phyloP scores from a whole-genome alignment of 2,888 invertebrate species.

The Kryphioiulus occultus region DNA sequence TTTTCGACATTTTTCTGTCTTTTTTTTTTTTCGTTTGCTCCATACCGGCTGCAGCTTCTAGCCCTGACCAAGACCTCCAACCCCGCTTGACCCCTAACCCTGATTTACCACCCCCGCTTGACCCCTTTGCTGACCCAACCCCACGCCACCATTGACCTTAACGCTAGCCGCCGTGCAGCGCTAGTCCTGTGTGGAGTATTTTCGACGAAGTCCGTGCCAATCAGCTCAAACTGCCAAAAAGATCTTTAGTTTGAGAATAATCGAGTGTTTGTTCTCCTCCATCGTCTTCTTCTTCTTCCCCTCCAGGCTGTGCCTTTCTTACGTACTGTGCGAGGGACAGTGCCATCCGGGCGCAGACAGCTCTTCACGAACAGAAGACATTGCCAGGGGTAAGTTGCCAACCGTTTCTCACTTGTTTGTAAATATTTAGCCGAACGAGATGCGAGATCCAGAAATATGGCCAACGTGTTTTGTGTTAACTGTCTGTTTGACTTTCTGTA shows the following conservation, averaged over 20 bases:
- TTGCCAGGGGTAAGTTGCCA: conserved; percentile 90
- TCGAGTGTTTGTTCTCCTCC: conserved; percentile 42
- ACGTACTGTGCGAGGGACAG: conserved; percentile 97
- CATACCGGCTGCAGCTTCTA: no score
- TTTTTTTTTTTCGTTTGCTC: not conserved
- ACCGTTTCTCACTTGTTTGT: not conserved
- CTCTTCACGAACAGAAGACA: conserved; percentile 97
- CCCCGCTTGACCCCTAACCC: not conserved
- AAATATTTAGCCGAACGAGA: not conserved
- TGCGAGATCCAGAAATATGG: not conserved
- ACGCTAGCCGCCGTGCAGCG: not conserved
- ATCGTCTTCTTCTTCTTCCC: conserved; percentile 43
- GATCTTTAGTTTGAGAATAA: conserved; percentile 39
- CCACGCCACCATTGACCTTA: not conserved
- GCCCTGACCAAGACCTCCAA: no score
- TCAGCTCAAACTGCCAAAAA: conserved; percentile 29
- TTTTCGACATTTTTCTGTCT: not conserved
- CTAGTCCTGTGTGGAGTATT: conserved; percentile 27
- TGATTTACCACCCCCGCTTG: not conserved
- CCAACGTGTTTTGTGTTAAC: not conserved
- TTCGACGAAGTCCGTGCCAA: conserved; percentile 27
- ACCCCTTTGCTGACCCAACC: not conserved
- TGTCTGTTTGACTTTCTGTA: not conserved
- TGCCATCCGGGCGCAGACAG: conserved; percentile 89
- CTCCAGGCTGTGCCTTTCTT: conserved; percentile 94